A percentile compares a stretch with the other conserved stretches of the same genome.
These are phyloP conservation scores for Planococcus citri DNA, from an alignment of 1,140 invertebrate genomes.

Conservation along the genomic window DNA sequence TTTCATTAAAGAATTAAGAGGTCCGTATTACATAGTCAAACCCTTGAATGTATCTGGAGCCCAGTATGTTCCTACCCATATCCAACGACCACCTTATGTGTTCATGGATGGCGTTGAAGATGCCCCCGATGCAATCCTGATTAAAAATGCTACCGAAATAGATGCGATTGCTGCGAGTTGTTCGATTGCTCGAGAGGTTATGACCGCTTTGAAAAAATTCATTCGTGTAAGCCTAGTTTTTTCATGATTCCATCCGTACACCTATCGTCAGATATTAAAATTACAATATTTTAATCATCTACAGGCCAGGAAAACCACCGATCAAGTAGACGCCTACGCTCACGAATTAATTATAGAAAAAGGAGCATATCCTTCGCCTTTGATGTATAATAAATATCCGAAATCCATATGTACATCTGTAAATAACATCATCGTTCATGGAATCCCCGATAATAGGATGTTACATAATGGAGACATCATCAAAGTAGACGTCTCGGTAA, in stretches of 20 bases:
- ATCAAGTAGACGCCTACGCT: conserved; percentile 66
- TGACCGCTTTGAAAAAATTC: not conserved
- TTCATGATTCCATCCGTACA: not conserved
- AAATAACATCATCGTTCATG: conserved; percentile 89
- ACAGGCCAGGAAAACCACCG: conserved; percentile 74
- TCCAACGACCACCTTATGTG: too few species aligned
- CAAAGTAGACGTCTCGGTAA: conserved; percentile 74
- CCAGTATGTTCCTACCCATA: too few species aligned
- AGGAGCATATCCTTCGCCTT: conserved; percentile 77
- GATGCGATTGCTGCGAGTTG: too few species aligned
- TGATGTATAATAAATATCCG: conserved; percentile 74
- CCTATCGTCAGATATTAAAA: conserved; percentile 1
- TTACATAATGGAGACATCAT: conserved; percentile 77
- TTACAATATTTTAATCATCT: too few species aligned
- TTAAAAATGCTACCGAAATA: too few species aligned
- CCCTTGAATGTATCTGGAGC: too few species aligned
- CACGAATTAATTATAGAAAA: conserved; percentile 57
- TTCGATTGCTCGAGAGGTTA: too few species aligned
- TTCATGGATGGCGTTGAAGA: too few species aligned
- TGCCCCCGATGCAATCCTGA: too few species aligned
- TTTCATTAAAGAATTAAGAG: too few species aligned
- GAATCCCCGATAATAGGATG: conserved; percentile 75
- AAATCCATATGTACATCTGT: conserved; percentile 92
- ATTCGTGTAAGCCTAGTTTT: not conserved
- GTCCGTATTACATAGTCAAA: too few species aligned